A percentile compares a stretch with the other conserved stretches of the same genome.
Evolutionary conservation across 2,797 vertebrate genomes (phyloP).

Genomic region (Myotis pilosus): DNA sequence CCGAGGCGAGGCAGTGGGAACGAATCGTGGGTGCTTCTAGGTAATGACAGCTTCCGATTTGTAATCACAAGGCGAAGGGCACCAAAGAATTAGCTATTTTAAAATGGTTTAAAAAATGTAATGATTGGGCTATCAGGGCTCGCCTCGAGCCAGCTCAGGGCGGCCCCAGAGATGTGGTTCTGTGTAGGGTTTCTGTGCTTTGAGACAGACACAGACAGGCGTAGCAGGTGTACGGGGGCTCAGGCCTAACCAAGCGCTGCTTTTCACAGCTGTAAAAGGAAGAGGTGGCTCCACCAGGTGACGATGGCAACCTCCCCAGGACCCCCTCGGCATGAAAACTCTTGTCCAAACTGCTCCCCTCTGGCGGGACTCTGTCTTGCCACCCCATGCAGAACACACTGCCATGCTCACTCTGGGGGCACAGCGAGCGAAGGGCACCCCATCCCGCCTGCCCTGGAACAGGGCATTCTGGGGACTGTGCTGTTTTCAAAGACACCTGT

Average conservation of each 20-base stretch:
- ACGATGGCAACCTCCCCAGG: background rate
- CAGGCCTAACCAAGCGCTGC: slow-evolving; percentile 17
- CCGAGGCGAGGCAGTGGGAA: slow-evolving; percentile 78
- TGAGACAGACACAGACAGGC: slow-evolving; percentile 18
- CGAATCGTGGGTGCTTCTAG: slow-evolving; percentile 72
- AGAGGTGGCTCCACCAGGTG: background rate
- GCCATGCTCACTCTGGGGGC: rapidly evolving
- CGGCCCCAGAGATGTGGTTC: background rate
- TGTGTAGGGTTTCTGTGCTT: slow-evolving; percentile 56
- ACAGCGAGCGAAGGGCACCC: background rate
- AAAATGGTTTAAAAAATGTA: slow-evolving; percentile 48
- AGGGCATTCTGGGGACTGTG: background rate
- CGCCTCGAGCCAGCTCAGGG: slow-evolving; percentile 58
- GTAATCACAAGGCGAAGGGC: slow-evolving; percentile 83
- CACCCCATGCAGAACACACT: background rate
- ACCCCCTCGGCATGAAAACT: background rate
- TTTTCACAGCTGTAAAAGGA: background rate
- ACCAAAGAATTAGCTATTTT: slow-evolving; percentile 77
- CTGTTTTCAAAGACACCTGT: background rate
- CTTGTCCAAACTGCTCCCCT: background rate
- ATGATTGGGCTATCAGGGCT: slow-evolving; percentile 55
- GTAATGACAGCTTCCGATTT: slow-evolving; percentile 81
- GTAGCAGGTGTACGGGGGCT: slow-evolving; percentile 5
- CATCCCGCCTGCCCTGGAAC: background rate
- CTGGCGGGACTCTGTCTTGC: background rate